Percentiles rank a stretch among this genome's conserved stretches.
phyloP scores from a whole-genome alignment of 30 jellyfish, hydroid and myxozoan species.

The Clytia hemisphaerica region DNA sequence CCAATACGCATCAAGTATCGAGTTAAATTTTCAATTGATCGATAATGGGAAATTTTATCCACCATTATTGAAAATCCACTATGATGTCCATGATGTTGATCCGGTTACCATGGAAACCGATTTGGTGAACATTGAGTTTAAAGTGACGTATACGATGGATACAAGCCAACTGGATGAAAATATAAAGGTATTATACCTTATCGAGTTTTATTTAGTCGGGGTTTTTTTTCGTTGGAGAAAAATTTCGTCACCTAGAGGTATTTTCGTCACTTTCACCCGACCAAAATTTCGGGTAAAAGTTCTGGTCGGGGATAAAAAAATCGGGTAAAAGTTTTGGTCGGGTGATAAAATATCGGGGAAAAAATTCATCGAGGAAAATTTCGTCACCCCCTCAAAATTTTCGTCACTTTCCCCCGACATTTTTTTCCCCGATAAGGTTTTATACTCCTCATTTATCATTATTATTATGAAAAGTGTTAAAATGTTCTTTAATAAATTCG shows the following conservation, averaged over 20 bases:
- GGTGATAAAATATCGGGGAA: too few relatives aligned
- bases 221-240: background rate
- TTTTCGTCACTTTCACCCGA: too few relatives aligned
- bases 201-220: background rate
- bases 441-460: too few relatives aligned
- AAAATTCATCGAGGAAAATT: too few relatives aligned
- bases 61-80: constrained; percentile 62
- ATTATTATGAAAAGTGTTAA: too few relatives aligned
- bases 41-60: constrained; percentile 90
- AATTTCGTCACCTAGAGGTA: background rate
- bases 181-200: constrained; percentile 52
- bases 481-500: too few relatives aligned
- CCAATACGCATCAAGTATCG: constrained; percentile 56
- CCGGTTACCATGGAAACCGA: constrained; percentile 9
- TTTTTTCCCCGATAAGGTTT: too few relatives aligned
- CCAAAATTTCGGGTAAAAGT: too few relatives aligned
- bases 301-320: too few relatives aligned
- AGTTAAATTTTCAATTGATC: constrained; percentile 42
- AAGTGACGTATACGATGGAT: constrained; percentile 69
- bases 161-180: constrained; percentile 34
- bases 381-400: too few relatives aligned
- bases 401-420: too few relatives aligned
- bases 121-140: constrained; percentile 43
- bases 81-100: constrained; percentile 27
- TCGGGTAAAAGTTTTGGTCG: too few relatives aligned